phyloP scores from a whole-genome alignment of 2,888 invertebrate genomes.

The Oscheius sp. region DNA sequence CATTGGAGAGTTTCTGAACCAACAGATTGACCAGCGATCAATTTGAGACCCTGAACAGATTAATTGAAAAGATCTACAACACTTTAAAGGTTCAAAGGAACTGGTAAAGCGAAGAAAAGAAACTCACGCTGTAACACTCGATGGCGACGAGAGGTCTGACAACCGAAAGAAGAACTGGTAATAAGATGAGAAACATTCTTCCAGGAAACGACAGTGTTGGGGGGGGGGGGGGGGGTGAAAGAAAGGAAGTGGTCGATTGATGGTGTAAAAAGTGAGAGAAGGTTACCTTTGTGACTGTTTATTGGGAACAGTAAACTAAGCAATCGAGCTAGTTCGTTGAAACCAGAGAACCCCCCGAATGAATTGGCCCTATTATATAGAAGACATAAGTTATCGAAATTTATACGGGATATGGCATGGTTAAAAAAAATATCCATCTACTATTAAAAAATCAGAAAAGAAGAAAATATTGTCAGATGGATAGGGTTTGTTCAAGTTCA shows the following conservation, averaged over 20 bases:
- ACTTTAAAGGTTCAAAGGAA: neutral
- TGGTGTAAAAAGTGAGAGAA: conserved; percentile 16
- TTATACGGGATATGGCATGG: too few relatives aligned
- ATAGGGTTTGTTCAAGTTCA: too few relatives aligned
- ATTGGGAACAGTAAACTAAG: conserved; percentile 9
- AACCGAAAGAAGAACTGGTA: neutral
- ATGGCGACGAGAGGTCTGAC: neutral
- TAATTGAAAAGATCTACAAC: neutral
- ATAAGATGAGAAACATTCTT: neutral
- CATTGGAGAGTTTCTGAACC: conserved; percentile 49
- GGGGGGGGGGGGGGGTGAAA: neutral
- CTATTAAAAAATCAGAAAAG: too few relatives aligned
- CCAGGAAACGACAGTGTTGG: neutral
- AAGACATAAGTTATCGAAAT: too few relatives aligned
- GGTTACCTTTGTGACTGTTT: conserved; percentile 19
- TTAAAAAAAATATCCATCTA: too few relatives aligned
- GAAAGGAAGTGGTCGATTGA: conserved; percentile 6
- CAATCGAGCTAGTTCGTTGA: neutral
- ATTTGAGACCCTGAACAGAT: conserved; percentile 44
- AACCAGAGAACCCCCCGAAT: too few relatives aligned
- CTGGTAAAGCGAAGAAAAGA: neutral
- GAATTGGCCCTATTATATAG: too few relatives aligned
- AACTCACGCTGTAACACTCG: conserved; percentile 15
- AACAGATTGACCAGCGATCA: conserved; percentile 48
- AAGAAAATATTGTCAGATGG: too few relatives aligned